Base-by-base conservation (phyloP, 2,113 vertebrate genomes). In the Echinops telfairi region DNA sequence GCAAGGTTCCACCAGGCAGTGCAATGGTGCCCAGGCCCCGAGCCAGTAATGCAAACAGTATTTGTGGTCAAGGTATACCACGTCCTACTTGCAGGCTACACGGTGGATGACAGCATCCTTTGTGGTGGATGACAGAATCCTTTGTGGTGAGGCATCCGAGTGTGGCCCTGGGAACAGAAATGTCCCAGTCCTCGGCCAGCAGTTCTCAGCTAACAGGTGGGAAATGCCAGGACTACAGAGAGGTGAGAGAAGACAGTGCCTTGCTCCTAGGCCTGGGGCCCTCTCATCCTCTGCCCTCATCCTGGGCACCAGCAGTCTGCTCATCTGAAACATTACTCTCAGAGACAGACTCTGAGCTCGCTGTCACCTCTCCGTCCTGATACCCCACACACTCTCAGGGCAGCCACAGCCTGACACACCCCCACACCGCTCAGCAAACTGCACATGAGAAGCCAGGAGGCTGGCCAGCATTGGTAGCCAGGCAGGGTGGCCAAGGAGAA, bases 101-200 rank as follows among this genome's bases (percentile, higher is more conserved):
- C 77, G 88, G 73, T 7, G 1, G 36, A 93, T 89, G 58, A n/a
- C 27, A 43, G 71, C 88, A 43, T n/a, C 83, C 71, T 92, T 53
- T 60, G 83, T 81, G 88, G 73, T 7, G 1, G 36, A 93, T 89
- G 58, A n/a, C 27, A 43, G 71, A 90, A 43, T n/a, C 83, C 71
- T 92, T 53, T 60, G 83, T 73, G 73, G 84, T 33, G 33, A 89
- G 36, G 43, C 73, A 78, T 92, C 79, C 60, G 25, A 93, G 94
- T 92, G 83, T 88, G 89, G 88, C 82, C 75, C 76, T 40, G 47
- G 33, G 33, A n/a, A 86, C 83, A 94, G 87, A 86, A 91, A 53
- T 96, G 97, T 96, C 93, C 73, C 40, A 75, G 66, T 91, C 40
- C 11, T 73, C 77, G 43, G 88, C 92, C 89, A 78, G 71, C 0